These are phyloP conservation scores for Hepsetus odoe DNA, from an alignment of 2,113 vertebrate genomes.

Conservation along the genomic window DNA sequence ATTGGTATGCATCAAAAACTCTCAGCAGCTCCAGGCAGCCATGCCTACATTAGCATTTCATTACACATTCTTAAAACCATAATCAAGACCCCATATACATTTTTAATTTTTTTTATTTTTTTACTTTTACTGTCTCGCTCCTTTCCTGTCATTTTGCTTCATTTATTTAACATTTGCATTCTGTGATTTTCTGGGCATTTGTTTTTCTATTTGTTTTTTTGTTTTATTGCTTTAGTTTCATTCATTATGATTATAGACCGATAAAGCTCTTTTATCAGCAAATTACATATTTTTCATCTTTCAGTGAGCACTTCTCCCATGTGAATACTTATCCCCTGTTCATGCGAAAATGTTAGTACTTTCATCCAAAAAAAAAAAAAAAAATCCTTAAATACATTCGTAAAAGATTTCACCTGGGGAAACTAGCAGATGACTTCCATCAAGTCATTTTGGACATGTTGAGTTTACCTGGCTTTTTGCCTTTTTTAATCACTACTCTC, in stretches of 20 bases:
- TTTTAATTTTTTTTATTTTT: neutral
- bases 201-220: neutral
- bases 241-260: neutral
- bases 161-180: neutral
- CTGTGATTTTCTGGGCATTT: neutral
- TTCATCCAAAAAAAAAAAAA: too few species aligned
- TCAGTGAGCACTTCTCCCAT: too few species aligned
- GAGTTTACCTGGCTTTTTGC: neutral
- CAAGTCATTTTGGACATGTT: too few species aligned
- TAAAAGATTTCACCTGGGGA: too few species aligned
- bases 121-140: neutral
- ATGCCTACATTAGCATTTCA: neutral
- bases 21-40: neutral
- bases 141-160: neutral
- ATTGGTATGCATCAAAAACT: neutral
- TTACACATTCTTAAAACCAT: constrained; percentile 9
- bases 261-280: neutral
- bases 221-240: neutral
- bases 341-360: too few species aligned
- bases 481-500: neutral
- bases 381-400: too few species aligned
- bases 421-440: too few species aligned
- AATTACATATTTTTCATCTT: too few species aligned
- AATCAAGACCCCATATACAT: neutral
- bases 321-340: too few species aligned